A percentile compares a stretch with the other conserved stretches of the same genome.
These are phyloP conservation scores for Notamacropus eugenii DNA, from an alignment of 2,797 vertebrate genomes.

Conservation along the genomic window DNA sequence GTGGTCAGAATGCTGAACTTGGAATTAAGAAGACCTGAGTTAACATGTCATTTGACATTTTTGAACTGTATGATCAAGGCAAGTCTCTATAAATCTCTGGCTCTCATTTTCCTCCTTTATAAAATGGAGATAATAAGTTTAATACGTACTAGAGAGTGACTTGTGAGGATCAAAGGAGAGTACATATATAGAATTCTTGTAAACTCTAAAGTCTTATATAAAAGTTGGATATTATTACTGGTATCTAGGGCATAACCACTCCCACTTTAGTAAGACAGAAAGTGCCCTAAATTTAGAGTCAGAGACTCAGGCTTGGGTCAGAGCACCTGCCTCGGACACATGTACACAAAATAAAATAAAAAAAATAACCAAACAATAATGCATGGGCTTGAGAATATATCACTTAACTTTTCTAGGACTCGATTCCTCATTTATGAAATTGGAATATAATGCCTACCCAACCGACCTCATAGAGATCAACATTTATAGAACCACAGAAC, in stretches of 20 bases:
- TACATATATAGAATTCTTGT: neutral
- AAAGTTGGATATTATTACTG: neutral
- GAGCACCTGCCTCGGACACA: neutral
- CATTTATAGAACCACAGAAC: neutral
- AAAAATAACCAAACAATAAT: neutral
- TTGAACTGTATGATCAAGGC: too few species aligned
- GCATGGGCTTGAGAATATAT: neutral
- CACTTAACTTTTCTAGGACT: neutral
- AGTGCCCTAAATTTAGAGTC: neutral
- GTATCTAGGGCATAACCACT: neutral
- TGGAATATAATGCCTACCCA: neutral
- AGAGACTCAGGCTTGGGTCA: neutral
- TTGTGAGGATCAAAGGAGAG: too few species aligned
- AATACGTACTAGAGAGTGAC: too few species aligned
- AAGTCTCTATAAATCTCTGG: too few species aligned
- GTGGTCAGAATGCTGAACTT: too few species aligned
- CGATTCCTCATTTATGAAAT: neutral
- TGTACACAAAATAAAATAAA: neutral
- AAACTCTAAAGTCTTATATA: neutral
- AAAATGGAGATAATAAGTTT: too few species aligned
- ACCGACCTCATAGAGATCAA: neutral
- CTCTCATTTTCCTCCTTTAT: too few species aligned
- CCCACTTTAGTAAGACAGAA: neutral
- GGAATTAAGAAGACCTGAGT: too few species aligned
- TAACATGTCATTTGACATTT: too few species aligned